These are phyloP conservation scores for Pimephales promelas DNA, from an alignment of 2,113 vertebrate genomes.

Conservation along the genomic window DNA sequence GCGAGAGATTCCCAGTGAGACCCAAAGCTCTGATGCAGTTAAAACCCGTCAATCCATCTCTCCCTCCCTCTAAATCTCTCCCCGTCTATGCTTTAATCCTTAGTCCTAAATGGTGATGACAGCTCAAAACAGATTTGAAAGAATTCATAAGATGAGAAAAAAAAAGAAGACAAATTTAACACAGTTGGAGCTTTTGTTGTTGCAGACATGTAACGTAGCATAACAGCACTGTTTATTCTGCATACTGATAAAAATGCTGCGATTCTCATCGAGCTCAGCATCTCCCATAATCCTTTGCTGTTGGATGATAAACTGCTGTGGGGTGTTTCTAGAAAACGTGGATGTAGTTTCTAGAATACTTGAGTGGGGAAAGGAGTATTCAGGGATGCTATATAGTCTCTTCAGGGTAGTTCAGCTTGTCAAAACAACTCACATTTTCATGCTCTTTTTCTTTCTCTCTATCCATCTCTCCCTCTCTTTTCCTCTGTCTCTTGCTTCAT, in stretches of 20 bases:
- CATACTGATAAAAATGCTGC: background rate
- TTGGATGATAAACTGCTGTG: slow-evolving; percentile 3
- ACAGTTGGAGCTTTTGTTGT: slow-evolving; percentile 10
- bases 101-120: slow-evolving; percentile 27
- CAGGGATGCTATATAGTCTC: slow-evolving; percentile 33
- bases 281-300: slow-evolving; percentile 33
- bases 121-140: slow-evolving; percentile 14
- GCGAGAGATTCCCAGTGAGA: background rate
- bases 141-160: slow-evolving; percentile 4
- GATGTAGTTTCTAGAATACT: slow-evolving; percentile 16
- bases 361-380: slow-evolving; percentile 4
- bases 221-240: background rate
- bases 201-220: background rate
- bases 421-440: slow-evolving; percentile 49
- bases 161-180: slow-evolving; percentile 4
- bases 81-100: slow-evolving; percentile 14
- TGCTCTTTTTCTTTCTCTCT: slow-evolving; percentile 45
- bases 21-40: slow-evolving; percentile 27
- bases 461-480: slow-evolving; percentile 58
- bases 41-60: background rate
- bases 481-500: slow-evolving; percentile 80
- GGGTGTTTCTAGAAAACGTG: slow-evolving; percentile 1
- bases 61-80: slow-evolving; percentile 1
- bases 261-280: slow-evolving; percentile 17
- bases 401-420: slow-evolving; percentile 51